Evolutionary conservation across 2,888 invertebrate genomes (phyloP).

Genomic region (Drosophila barbarae): DNA sequence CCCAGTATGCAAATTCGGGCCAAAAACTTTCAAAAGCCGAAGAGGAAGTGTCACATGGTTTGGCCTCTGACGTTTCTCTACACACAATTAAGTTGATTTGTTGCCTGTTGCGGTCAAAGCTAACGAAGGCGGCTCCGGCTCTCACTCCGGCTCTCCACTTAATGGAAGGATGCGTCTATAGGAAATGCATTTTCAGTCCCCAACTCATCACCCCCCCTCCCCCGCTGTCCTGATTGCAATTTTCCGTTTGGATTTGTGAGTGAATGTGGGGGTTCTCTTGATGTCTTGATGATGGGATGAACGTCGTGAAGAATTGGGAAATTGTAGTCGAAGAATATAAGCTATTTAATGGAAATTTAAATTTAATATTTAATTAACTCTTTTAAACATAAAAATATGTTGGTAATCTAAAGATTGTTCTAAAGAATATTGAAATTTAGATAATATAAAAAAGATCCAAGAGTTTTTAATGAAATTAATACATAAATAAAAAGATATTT

Average conservation of each 20-base stretch:
- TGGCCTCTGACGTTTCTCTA: conserved; percentile 46
- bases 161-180: conserved; percentile 39
- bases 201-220: neutral
- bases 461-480: neutral
- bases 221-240: neutral
- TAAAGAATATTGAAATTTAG: too few relatives aligned
- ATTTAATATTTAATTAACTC: too few relatives aligned
- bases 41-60: conserved; percentile 58
- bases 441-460: too few relatives aligned
- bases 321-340: neutral
- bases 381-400: too few relatives aligned
- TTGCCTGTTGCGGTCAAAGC: conserved; percentile 62
- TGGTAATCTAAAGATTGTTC: too few relatives aligned
- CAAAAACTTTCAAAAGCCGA: conserved; percentile 43
- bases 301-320: conserved; percentile 1
- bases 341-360: neutral
- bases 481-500: neutral
- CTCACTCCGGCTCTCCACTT: conserved; percentile 21
- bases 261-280: neutral
- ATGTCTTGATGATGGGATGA: conserved; percentile 10
- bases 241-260: neutral
- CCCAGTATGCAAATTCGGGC: conserved; percentile 38
- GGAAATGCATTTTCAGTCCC: conserved; percentile 35
- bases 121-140: conserved; percentile 46
- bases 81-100: conserved; percentile 64